Evolutionary conservation across 2,797 vertebrate genomes (phyloP), one percentile per base, ranked within the genome.

Genomic region (Phrynocephalus vlangalii): DNA sequence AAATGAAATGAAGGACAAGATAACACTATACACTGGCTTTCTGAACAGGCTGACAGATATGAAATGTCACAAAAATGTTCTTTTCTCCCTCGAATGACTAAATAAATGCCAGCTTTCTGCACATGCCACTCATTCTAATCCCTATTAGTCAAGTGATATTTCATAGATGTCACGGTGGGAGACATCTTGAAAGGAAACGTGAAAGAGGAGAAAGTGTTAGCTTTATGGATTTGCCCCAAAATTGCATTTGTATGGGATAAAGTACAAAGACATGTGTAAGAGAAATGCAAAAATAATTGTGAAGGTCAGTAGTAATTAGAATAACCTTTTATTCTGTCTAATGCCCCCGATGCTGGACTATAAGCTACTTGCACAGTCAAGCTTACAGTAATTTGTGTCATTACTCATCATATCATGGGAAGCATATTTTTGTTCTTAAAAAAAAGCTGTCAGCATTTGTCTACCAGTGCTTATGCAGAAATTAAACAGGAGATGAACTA

Each of bases 321-420:
- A 75, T 48, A 84, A 79, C 30, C 48, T 79, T 73, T 48, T 56
- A 38, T 68, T 81, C 56, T 83, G 52, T 50, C 22, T 71, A 28
- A 63, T 78, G 28, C 56, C 56, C 52, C 6, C 77, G 63, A 9
- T 67, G 82, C 26, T 71, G 38, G 72, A 71, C 16, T 26, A 71
- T 77, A 26, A 75, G 33, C 50, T 86, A 71, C 52, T 83, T 83
- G 75, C 26, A 86, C 56, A 73, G 38, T 79, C n/a, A 72, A 72
- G n/a, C 84, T 83, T 86, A 73, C 70, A 79, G n/a, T n/a, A 73
- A 83, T 72, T 76, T 86, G 33, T 89, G 84, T 83, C n/a, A 77
- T 79, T 82, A 86, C 67, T 83, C 50, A 89, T 72, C 52, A 73
- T 78, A 85, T 82, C 78, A 85, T 56, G n/a, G n/a, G 71, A 85